phyloP scores from a whole-genome alignment of 2,888 invertebrate genomes.

The Melanostoma scalare region DNA sequence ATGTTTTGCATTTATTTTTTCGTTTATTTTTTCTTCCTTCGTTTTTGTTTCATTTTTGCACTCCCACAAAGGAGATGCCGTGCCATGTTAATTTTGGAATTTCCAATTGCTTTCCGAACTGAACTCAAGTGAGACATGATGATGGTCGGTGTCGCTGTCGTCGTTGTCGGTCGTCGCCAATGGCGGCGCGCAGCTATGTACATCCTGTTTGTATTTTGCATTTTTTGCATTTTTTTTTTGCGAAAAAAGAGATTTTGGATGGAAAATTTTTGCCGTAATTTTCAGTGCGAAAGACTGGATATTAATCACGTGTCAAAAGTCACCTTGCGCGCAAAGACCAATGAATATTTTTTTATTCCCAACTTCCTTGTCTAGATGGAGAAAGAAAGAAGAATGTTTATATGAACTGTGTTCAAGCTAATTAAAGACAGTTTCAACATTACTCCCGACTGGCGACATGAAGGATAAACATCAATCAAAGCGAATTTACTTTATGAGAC shows the following conservation, averaged over 20 bases:
- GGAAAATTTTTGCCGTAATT: conserved; percentile 28
- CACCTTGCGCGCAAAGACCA: conserved; percentile 22
- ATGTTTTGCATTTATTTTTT: conserved; percentile 53
- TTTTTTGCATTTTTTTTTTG: conserved; percentile 2
- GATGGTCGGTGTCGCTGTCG: conserved; percentile 52
- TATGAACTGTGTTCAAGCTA: conserved; percentile 47
- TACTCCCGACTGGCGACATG: conserved; percentile 66
- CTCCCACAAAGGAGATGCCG: conserved; percentile 60
- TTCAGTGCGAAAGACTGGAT: conserved; percentile 39
- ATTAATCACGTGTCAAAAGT: conserved; percentile 64
- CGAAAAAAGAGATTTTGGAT: conserved; percentile 4
- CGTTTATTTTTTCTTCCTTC: conserved; percentile 17
- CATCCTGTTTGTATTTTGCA: conserved; percentile 55
- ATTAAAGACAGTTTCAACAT: conserved; percentile 53
- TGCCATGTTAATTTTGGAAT: conserved; percentile 65
- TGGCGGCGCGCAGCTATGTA: neutral
- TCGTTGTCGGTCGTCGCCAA: conserved; percentile 18
- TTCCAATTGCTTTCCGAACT: conserved; percentile 60
- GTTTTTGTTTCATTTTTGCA: conserved; percentile 38
- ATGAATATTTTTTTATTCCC: conserved; percentile 2
- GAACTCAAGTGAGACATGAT: conserved; percentile 56
- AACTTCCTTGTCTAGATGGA: conserved; percentile 55
- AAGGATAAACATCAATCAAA: conserved; percentile 73
- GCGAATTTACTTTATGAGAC: conserved; percentile 67
- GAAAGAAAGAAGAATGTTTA: conserved; percentile 42